Conservation (phyloP, 2,888 invertebrate genomes). For the Hydroisotoma schaefferi region DNA sequence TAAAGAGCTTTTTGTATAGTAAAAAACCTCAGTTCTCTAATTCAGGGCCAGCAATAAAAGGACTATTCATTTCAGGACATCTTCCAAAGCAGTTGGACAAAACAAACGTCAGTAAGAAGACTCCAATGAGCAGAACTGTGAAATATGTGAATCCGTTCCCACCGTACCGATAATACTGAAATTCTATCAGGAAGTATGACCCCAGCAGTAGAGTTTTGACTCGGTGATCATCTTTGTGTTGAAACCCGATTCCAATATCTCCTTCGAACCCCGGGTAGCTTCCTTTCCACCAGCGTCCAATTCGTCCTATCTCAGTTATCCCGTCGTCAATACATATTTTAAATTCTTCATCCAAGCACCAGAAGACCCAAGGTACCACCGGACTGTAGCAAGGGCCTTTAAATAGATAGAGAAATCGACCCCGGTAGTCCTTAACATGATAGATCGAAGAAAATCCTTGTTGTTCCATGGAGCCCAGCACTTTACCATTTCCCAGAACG, state of each 20-base stretch:
- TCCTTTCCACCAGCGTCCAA: conserved; percentile 28
- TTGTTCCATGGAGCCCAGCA: conserved; percentile 34
- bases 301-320: conserved; percentile 32
- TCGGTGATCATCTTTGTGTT: conserved; percentile 26
- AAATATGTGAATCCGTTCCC: conserved; percentile 34
- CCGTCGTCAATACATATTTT: conserved; percentile 39
- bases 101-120: background rate
- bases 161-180: conserved; percentile 27
- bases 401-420: conserved; percentile 30
- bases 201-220: conserved; percentile 36
- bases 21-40: no score
- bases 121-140: conserved; percentile 12
- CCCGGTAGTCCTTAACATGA: conserved; percentile 23
- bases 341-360: conserved; percentile 39
- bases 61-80: conserved; percentile 3
- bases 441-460: conserved; percentile 25
- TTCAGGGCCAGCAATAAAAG: no score
- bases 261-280: conserved; percentile 26
- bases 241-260: conserved; percentile 29
- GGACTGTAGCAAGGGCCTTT: conserved; percentile 39
- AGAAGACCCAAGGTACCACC: conserved; percentile 33
- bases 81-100: conserved; percentile 6
- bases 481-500: conserved; percentile 10
- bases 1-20: no score
- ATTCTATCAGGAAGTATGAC: conserved; percentile 37